Conservation (phyloP, 2,797 vertebrate species). For the Argyrosomus regius region DNA sequence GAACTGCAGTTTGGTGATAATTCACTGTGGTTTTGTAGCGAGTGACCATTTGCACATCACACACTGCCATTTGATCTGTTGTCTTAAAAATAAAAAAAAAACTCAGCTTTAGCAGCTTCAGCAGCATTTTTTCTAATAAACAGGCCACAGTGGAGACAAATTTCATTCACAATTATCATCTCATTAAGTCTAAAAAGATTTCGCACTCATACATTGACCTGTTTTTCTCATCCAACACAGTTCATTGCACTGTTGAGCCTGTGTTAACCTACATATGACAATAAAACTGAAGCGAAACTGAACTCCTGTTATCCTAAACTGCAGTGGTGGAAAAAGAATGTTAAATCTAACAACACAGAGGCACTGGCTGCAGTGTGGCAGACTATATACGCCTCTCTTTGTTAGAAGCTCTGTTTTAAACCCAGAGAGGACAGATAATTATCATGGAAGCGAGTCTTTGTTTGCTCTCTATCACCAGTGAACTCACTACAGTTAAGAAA, state of each 20-base stretch:
- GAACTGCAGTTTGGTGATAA: not conserved
- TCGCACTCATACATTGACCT: too few species aligned
- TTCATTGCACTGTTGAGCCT: too few species aligned
- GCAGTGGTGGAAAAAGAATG: not conserved
- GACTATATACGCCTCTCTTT: not conserved
- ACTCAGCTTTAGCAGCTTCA: not conserved
- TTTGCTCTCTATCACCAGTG: conserved; percentile 7
- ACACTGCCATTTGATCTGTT: not conserved
- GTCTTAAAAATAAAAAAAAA: not conserved
- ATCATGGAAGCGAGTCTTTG: not conserved
- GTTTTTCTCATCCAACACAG: too few species aligned
- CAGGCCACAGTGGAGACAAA: too few species aligned
- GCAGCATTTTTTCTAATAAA: not conserved
- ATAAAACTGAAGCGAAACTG: not conserved
- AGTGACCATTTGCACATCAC: not conserved
- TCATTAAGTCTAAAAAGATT: not conserved
- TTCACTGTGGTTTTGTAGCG: not conserved
- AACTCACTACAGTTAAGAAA: conserved; percentile 22
- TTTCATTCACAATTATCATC: not conserved
- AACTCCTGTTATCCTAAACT: not conserved
- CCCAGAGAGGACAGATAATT: not conserved
- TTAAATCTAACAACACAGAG: not conserved
- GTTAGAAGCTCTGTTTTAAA: not conserved
- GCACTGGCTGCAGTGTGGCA: too few species aligned
- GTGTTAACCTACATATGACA: too few species aligned